A percentile compares a stretch with the other conserved stretches of the same genome.
These are phyloP conservation scores for Microcebus jonahi DNA, from an alignment of 2,113 vertebrate species.

Conservation along the genomic window DNA sequence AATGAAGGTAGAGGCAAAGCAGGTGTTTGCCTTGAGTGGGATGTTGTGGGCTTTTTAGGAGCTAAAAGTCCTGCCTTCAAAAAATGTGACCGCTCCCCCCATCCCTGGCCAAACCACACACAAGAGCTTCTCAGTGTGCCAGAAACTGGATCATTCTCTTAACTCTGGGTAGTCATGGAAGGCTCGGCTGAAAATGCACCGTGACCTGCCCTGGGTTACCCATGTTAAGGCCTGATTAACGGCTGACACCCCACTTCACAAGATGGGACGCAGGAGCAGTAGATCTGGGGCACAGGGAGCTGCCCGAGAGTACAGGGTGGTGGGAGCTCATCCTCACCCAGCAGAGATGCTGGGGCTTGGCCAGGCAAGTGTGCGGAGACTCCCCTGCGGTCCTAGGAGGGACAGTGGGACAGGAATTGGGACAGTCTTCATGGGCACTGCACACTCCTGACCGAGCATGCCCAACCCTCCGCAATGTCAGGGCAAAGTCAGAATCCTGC, in stretches of 20 bases:
- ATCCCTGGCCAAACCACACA: background rate
- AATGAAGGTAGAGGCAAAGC: background rate
- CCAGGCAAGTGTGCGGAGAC: background rate
- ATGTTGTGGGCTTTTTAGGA: background rate
- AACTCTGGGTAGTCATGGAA: background rate
- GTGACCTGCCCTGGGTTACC: background rate
- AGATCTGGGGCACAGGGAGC: background rate
- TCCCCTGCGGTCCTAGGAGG: background rate
- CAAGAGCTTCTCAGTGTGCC: background rate
- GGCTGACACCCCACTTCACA: background rate
- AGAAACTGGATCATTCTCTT: background rate
- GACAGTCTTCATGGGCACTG: accelerated
- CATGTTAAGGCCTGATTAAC: background rate
- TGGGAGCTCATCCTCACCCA: background rate
- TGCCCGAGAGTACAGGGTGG: background rate
- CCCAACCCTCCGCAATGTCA: background rate
- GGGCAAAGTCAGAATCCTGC: background rate
- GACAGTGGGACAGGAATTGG: too few species aligned
- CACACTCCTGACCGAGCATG: background rate
- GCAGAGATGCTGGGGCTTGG: background rate
- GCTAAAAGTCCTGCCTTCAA: background rate
- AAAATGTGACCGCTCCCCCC: background rate
- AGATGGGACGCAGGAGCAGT: too few species aligned
- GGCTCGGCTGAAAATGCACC: background rate
- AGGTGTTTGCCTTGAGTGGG: background rate